Conservation (phyloP, 1,140 invertebrate species). For the Aplysia californica region DNA sequence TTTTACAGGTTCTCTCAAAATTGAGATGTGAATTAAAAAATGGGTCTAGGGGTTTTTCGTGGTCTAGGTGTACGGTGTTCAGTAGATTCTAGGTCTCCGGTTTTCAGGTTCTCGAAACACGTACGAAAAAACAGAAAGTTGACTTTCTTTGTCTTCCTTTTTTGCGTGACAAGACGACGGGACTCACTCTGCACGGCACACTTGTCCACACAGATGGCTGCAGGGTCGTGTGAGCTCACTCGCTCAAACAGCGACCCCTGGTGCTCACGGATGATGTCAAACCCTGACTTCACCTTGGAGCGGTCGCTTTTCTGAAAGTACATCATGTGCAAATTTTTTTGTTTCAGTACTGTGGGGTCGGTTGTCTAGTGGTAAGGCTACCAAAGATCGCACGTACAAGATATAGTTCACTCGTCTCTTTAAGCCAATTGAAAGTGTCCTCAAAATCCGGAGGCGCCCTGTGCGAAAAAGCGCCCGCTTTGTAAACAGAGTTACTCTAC, state of each 20-base stretch:
- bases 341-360: not conserved
- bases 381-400: too few species aligned
- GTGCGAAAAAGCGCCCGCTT: too few species aligned
- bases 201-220: constrained; percentile 18
- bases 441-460: too few species aligned
- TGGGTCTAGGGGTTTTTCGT: not conserved
- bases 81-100: not conserved
- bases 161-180: not conserved
- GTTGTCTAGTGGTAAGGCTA: not conserved
- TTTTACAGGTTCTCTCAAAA: too few species aligned
- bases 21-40: too few species aligned
- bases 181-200: constrained; percentile 11
- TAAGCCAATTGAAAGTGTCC: too few species aligned
- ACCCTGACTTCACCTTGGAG: not conserved
- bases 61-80: not conserved
- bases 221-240: constrained; percentile 3
- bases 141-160: not conserved
- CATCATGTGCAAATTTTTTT: not conserved
- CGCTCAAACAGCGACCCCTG: not conserved
- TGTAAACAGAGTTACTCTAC: too few species aligned
- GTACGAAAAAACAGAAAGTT: not conserved
- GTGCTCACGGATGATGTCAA: not conserved
- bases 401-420: too few species aligned
- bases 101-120: not conserved
- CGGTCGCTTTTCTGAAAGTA: not conserved